Evolutionary conservation across 2,797 vertebrate species (phyloP).

Genomic region (Falco concolor): DNA sequence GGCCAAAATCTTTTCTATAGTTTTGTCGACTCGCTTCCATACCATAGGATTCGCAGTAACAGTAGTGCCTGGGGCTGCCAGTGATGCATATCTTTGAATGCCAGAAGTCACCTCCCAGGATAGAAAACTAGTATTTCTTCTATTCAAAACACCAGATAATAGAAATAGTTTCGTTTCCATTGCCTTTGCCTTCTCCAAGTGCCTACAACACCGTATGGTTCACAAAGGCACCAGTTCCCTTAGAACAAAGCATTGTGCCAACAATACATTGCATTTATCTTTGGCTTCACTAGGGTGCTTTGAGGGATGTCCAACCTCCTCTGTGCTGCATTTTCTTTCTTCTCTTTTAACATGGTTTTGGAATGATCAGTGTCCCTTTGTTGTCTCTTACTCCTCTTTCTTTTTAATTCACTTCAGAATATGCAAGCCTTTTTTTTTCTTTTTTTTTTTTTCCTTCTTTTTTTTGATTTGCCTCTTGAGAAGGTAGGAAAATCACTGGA

Average conservation of each 20-base stretch:
- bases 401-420: not conserved
- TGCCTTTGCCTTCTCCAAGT: not conserved
- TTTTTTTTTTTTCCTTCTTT: not conserved
- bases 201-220: not conserved
- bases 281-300: not conserved
- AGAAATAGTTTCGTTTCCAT: not conserved
- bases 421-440: not conserved
- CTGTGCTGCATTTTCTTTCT: accelerated
- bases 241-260: not conserved
- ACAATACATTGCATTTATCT: not conserved
- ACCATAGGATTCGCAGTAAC: accelerated
- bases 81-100: not conserved
- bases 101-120: not conserved
- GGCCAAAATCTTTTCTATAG: not conserved
- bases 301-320: not conserved
- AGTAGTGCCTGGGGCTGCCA: not conserved
- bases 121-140: not conserved
- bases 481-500: not conserved
- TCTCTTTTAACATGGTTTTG: not conserved
- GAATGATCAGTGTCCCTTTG: not conserved
- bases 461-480: not conserved
- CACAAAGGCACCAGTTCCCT: not conserved
- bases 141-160: not conserved
- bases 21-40: not conserved
- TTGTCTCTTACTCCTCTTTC: not conserved